Conservation (phyloP, 2,113 vertebrate species). For the Rostratula benghalensis region DNA sequence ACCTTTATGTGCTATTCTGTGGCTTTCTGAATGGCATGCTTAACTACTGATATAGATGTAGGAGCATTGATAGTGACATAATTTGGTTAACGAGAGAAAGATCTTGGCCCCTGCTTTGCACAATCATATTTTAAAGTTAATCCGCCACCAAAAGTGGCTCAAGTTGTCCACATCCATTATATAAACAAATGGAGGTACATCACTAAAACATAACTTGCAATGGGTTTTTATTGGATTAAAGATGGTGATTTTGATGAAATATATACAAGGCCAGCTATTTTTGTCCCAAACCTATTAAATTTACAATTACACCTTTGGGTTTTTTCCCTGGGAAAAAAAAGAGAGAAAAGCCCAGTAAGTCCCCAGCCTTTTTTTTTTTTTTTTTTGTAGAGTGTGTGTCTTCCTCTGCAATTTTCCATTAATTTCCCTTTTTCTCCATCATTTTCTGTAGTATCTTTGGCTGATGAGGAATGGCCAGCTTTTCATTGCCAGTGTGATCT, state of each 20-base stretch:
- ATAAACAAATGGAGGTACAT: not conserved
- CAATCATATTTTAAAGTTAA: not conserved
- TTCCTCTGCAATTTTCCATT: not conserved
- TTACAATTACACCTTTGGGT: fast-evolving
- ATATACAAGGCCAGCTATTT: not conserved
- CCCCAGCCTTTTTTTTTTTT: not conserved
- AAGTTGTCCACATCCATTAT: not conserved
- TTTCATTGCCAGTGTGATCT: not conserved
- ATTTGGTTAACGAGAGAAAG: not conserved
- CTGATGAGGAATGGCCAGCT: not conserved
- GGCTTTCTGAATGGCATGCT: not conserved
- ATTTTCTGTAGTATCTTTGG: not conserved
- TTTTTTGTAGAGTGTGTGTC: not conserved
- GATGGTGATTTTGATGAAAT: not conserved
- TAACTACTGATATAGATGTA: not conserved
- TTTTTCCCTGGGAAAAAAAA: not conserved
- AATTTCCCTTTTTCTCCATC: not conserved
- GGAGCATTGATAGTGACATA: not conserved
- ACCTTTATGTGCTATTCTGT: not conserved
- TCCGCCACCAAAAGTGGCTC: not conserved
- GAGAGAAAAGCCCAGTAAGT: not conserved
- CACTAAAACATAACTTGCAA: not conserved
- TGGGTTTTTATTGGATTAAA: not conserved
- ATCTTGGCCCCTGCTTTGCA: not conserved
- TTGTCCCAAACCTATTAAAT: not conserved